phyloP scores from a whole-genome alignment of 2,113 vertebrate genomes.

The Cnemophilus loriae region DNA sequence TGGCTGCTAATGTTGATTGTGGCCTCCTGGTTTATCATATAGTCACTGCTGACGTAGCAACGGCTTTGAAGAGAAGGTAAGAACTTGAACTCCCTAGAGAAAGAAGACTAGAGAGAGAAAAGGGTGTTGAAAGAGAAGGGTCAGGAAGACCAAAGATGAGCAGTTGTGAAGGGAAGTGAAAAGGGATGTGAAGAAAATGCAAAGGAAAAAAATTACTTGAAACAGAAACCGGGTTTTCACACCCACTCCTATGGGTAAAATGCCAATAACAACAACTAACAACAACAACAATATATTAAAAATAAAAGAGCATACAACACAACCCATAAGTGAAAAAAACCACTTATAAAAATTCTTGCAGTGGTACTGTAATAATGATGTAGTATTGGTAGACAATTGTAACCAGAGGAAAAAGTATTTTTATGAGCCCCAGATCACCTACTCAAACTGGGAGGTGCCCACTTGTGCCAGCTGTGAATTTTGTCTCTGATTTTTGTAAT shows the following conservation, averaged over 20 bases:
- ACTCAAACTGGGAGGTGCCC: not conserved
- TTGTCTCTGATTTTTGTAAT: not conserved
- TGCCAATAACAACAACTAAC: not conserved
- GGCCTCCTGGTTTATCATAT: not conserved
- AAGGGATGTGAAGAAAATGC: not conserved
- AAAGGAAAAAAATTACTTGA: not conserved
- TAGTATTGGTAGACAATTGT: not conserved
- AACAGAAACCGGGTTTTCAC: not conserved
- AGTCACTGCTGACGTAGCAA: not conserved
- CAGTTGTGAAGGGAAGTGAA: not conserved
- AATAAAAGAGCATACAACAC: not conserved
- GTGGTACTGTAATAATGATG: not conserved
- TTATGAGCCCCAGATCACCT: not conserved
- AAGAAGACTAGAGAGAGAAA: not conserved
- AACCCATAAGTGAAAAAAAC: not conserved
- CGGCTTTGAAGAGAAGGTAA: not conserved
- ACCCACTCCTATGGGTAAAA: not conserved
- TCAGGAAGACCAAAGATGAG: not conserved
- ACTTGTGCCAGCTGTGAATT: not conserved
- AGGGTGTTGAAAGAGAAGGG: not conserved
- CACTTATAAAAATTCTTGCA: not conserved
- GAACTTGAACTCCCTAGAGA: not conserved
- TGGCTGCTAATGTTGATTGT: not conserved
- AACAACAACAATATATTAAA: not conserved
- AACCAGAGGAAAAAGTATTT: not conserved